Base-by-base conservation (phyloP, 2,113 vertebrate species). In the Aptenodytes patagonicus region DNA sequence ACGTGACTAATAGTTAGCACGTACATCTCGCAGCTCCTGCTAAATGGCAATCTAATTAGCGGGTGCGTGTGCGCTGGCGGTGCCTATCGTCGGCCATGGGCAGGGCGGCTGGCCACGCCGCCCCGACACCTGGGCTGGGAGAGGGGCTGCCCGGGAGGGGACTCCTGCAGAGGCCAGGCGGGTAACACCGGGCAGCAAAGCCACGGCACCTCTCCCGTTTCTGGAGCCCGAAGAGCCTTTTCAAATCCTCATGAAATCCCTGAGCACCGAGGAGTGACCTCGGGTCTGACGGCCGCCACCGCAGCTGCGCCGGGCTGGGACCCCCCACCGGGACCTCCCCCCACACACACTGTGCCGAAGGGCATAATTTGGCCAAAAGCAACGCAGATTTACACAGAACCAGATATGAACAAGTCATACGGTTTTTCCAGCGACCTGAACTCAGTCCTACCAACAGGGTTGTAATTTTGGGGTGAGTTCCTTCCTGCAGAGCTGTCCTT, bases 201-300 rank as follows among this genome's bases (percentile, higher is more conserved):
- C 24, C 25, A 6, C 0, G 0, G 21, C 24, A 32, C 18, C 0
- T 1, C 14, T 68, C 69, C 44, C 2, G 0, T 22, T 72, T 10
- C 31, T 34, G 65, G 34, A 26, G 42, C n/a, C 55, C 25, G 5
- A 54, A 54, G 49, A 72, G 32, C 26, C 17, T 87, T 83, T 44
- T 29, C 81, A 77, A 71, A 36, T 17, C 28, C 40, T 11, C 12
- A 6, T 3, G 31, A 46, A 75, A 42, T 3, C 42, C 29, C 18
- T 21, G 65, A 21, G 32, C 25, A 20, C 52, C 0, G 1, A 31
- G 52, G 32, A 31, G 20, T 3, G 40, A 28, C 36, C 42, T 4
- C 0, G 2, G 49, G 36, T 51, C 34, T 36, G 44, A 49, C 1
- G 4, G 55, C 32, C 4, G 1, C 58, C 21, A 7, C 76, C 4